Conservation (phyloP, 2,888 invertebrate species). For the Drosophila borealis region DNA sequence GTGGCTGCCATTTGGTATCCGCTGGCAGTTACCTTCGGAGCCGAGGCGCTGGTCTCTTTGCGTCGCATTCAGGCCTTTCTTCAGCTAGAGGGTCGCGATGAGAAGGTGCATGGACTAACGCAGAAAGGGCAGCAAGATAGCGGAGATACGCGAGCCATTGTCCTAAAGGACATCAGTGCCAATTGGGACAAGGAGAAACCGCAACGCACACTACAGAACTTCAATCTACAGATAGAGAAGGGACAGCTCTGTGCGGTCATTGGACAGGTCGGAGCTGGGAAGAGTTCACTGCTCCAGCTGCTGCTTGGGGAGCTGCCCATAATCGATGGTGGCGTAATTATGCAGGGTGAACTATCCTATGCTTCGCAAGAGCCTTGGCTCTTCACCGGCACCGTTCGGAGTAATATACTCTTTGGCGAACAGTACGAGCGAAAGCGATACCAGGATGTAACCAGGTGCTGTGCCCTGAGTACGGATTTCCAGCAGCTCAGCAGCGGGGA, state of each 20-base stretch:
- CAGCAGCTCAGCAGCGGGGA: slow-evolving; percentile 89
- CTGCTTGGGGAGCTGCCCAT: slow-evolving; percentile 88
- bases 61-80: slow-evolving; percentile 87
- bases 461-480: slow-evolving; percentile 83
- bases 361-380: slow-evolving; percentile 90
- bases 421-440: slow-evolving; percentile 87
- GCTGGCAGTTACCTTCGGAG: slow-evolving; percentile 86
- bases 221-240: slow-evolving; percentile 87
- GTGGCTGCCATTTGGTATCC: slow-evolving; percentile 88
- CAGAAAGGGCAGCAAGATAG: slow-evolving; percentile 71
- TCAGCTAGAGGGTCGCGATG: slow-evolving; percentile 86
- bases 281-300: slow-evolving; percentile 86
- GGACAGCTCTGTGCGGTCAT: slow-evolving; percentile 92
- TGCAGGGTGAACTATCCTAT: slow-evolving; percentile 87
- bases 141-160: slow-evolving; percentile 79
- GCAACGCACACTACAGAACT: slow-evolving; percentile 86
- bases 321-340: slow-evolving; percentile 85
- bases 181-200: slow-evolving; percentile 86
- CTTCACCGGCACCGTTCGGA: slow-evolving; percentile 87
- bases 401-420: slow-evolving; percentile 92
- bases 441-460: slow-evolving; percentile 86
- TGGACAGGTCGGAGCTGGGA: slow-evolving; percentile 95
- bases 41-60: slow-evolving; percentile 87
- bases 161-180: slow-evolving; percentile 85
- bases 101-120: slow-evolving; percentile 75